Base-by-base conservation (phyloP, 2,888 invertebrate genomes). In the Seladonia tumulorum region DNA sequence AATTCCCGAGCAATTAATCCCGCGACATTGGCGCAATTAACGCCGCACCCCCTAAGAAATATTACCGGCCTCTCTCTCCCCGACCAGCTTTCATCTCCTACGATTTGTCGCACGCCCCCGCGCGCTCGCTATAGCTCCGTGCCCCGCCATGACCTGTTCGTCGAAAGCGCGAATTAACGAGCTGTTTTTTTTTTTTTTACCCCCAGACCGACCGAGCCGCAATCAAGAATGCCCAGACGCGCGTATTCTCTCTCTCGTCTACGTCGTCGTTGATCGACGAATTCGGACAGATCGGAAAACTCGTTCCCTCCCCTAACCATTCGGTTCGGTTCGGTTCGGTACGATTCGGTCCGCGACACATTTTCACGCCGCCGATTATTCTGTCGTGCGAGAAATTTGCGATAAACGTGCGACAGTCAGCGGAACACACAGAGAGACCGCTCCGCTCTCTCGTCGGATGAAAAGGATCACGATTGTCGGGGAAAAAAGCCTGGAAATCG, bases 91-190 rank as follows among this genome's bases (percentile, higher is more conserved):
- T 53, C 77, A 45, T 60, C 76, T 29, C 42, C 78, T 75, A 73
- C 76, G 57, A 72, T 81, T 78, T 72, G 49, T 70, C 60, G 39
- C 12, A 1, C 78, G 29, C 12, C 25, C 60, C 60, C 60, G 25
- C 5, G 10, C 60, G 60, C 14, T 16, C 7, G 60, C 25, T 14
- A n/a, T 7, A 25, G 5, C 14, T 25, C 2, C 25, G 5, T 29
- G 29, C 22, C 22, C 22, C 22, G 53, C 25, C 60, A 39, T 49
- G 42, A 53, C 42, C 77, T 72, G 47, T 76, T 76, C 57, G 71
- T 57, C 82, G 75, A 88, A 77, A 81, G 86, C 73, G 86, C 83
- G 83, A 88, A 88, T 88, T 86, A 88, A 88, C 88, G 86, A 88
- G 86, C 45, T 73, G 85, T 73, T 75, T 73, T 75, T 81, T 75